phyloP scores from a whole-genome alignment of 2,797 vertebrate species.

The Acomys russatus region DNA sequence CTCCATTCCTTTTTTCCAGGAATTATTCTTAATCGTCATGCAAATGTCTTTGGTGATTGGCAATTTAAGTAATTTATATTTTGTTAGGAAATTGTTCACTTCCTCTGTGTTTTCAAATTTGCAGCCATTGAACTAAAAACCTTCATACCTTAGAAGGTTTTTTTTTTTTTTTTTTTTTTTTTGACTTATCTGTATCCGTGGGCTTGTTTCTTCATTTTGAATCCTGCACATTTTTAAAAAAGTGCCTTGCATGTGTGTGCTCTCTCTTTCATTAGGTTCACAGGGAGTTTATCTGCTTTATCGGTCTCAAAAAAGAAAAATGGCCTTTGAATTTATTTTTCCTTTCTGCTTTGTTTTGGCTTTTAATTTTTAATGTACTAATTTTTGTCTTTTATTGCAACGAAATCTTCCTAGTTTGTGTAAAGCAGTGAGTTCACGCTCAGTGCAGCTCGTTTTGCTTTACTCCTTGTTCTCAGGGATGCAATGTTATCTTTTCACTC shows the following conservation, averaged over 20 bases:
- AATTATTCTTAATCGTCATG: conserved; percentile 69
- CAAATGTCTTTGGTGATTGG: conserved; percentile 68
- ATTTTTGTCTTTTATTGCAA: conserved; percentile 49
- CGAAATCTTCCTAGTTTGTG: background rate
- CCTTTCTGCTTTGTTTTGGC: conserved; percentile 50
- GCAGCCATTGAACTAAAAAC: conserved; percentile 47
- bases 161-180: too few relatives aligned
- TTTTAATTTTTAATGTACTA: conserved; percentile 55
- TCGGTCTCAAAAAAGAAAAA: background rate
- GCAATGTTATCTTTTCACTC: conserved; percentile 8
- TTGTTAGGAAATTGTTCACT: conserved; percentile 70
- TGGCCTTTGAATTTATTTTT: conserved; percentile 33
- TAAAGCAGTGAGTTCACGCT: background rate
- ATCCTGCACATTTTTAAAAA: conserved; percentile 34
- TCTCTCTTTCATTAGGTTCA: conserved; percentile 63
- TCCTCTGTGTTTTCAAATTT: conserved; percentile 64
- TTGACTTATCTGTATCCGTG: conserved; percentile 21
- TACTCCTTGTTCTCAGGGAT: background rate
- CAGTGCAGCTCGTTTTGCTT: background rate
- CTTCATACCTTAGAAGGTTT: conserved; percentile 48
- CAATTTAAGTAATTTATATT: conserved; percentile 76
- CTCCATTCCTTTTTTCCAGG: conserved; percentile 60
- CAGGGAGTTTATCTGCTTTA: conserved; percentile 51
- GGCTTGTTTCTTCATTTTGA: conserved; percentile 36
- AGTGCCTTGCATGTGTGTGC: background rate